Evolutionary conservation across 2,888 invertebrate genomes (phyloP), one percentile per base, ranked within the genome.

Genomic region (Petrophora chlorosata): DNA sequence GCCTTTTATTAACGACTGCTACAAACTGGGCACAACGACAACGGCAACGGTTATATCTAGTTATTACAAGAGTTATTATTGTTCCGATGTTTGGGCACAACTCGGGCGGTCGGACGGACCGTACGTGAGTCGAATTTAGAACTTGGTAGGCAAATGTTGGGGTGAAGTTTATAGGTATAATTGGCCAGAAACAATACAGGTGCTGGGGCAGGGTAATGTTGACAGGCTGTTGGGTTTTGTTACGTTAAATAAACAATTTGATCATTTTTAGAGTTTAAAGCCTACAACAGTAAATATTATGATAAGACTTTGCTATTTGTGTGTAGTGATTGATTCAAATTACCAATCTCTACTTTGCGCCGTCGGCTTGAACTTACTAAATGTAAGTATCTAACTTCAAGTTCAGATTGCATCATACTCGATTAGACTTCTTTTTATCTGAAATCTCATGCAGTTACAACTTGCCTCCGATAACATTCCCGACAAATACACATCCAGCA

Each of bases 1-100:
- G 67, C 58, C 56, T 59, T 69, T 76, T 80, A 77, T 78, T 77
- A 78, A 81, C 72, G 75, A 73, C 67, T 55, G 61, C 65, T 56
- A 42, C 41, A 36, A 49, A 54, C 54, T 45, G 45, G 35, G 57
- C 60, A 60, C 53, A 59, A n/a, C n/a, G n/a, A n/a, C n/a, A n/a
- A n/a, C n/a, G n/a, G n/a, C n/a, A n/a, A 56, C 58, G 42, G 40
- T 59, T 62, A 66, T 67, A 70, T 65, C 71, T 65, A 62, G 61
- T 66, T 61, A 64, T 65, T 65, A 73, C 63, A 63, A 59, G 58
- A 61, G 56, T 66, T 63, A 65, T 68, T 63, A 61, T 65, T 65
- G 60, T 67, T 61, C 56, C 57, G 59, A 55, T 49, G 52, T 52
- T 56, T 52, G 55, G 50, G 44, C 53, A 44, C 47, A 44, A 41